A percentile compares a stretch with the other conserved stretches of the same genome.
Evolutionary conservation across 2,797 vertebrate species (phyloP).

Genomic region (Antrozous pallidus): DNA sequence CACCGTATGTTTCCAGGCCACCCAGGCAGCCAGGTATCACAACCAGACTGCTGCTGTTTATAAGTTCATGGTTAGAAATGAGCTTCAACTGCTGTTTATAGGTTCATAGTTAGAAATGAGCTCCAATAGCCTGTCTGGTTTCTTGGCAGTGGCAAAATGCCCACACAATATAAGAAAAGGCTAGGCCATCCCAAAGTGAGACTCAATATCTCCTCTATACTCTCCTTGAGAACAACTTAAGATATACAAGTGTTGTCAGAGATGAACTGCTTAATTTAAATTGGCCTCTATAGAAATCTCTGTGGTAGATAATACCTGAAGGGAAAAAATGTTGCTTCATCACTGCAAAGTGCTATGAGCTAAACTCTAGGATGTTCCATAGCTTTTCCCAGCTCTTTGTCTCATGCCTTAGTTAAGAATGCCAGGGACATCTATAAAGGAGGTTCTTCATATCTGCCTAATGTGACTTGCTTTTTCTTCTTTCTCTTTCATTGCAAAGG

Average conservation of each 20-base stretch:
- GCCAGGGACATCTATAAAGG: background rate
- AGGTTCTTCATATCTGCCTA: background rate
- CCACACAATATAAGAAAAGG: background rate
- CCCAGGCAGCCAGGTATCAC: conserved; percentile 88
- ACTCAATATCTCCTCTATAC: background rate
- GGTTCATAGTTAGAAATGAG: background rate
- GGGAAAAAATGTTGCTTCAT: background rate
- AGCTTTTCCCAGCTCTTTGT: no score
- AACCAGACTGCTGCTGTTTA: background rate
- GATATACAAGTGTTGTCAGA: conserved; percentile 53
- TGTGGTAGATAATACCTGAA: conserved; percentile 29
- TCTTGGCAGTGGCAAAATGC: background rate
- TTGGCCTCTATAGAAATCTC: conserved; percentile 13
- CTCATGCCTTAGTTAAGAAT: background rate
- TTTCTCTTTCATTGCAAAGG: conserved; percentile 76
- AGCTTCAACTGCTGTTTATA: background rate
- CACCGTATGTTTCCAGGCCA: conserved; percentile 84
- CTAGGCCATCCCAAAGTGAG: background rate
- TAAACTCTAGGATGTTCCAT: background rate
- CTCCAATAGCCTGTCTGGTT: background rate
- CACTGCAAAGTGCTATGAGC: background rate
- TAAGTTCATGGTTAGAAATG: background rate
- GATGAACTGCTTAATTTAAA: conserved; percentile 60
- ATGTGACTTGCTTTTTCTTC: background rate
- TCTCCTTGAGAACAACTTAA: conserved; percentile 49